Percentiles rank a stretch among this genome's conserved stretches.
Evolutionary conservation across 2,797 vertebrate species (phyloP).

Genomic region (Leptoclinus maculatus): DNA sequence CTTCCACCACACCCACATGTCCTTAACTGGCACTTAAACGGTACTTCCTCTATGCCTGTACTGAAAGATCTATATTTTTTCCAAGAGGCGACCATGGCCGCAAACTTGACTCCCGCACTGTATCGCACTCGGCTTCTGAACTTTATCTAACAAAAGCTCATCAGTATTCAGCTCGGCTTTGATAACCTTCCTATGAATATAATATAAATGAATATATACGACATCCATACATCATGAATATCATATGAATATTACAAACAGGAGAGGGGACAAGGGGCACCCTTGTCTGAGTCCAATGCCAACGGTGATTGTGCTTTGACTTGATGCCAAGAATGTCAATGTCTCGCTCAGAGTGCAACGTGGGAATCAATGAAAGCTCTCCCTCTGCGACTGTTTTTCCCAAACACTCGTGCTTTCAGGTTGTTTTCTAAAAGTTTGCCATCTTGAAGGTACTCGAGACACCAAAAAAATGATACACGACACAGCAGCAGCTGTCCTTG

Average conservation of each 20-base stretch:
- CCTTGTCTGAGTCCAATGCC: neutral
- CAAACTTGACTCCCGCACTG: neutral
- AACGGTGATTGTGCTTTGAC: neutral
- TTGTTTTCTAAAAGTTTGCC: constrained; percentile 5
- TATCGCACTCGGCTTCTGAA: neutral
- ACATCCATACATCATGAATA: constrained; percentile 10
- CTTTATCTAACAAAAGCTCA: neutral
- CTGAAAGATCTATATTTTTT: constrained; percentile 26
- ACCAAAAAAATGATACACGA: neutral
- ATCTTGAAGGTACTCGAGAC: neutral
- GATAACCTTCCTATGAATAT: neutral
- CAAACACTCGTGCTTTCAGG: neutral
- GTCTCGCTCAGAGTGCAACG: neutral
- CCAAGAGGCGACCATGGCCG: neutral
- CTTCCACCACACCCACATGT: constrained; percentile 27
- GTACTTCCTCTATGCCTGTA: neutral
- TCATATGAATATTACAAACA: constrained; percentile 29
- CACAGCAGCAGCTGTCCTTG: neutral
- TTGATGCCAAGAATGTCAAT: neutral
- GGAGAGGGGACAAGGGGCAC: neutral
- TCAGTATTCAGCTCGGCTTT: neutral
- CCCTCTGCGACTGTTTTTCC: neutral
- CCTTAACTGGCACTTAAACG: constrained; percentile 19
- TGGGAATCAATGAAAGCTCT: neutral
- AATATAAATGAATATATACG: constrained; percentile 7